Percentiles rank a stretch among this genome's conserved stretches.
Evolutionary conservation across 2,797 vertebrate species (phyloP).

Genomic region (Morelia viridis): DNA sequence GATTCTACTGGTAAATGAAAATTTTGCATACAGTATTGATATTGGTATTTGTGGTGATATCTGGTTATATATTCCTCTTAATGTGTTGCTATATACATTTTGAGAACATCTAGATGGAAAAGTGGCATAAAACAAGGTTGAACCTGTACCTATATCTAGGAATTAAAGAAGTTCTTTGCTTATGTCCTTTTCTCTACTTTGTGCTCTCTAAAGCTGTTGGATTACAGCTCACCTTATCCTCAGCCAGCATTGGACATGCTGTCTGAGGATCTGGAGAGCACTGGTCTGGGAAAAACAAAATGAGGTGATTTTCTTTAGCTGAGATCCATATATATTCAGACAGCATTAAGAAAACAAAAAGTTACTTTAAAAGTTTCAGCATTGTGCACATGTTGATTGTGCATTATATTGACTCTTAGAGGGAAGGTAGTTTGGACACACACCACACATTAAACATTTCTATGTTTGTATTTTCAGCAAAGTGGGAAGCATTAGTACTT

Average conservation of each 20-base stretch:
- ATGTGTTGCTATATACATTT: not conserved
- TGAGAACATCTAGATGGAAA: not conserved
- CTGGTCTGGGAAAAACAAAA: not conserved
- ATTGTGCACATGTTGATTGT: not conserved
- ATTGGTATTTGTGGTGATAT: not conserved
- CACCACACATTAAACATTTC: not conserved
- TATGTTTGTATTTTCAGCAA: not conserved
- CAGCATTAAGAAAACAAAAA: not conserved
- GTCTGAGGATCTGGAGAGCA: not conserved
- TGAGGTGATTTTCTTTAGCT: not conserved
- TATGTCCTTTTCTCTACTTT: not conserved
- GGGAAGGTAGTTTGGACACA: not conserved
- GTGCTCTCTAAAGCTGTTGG: not conserved
- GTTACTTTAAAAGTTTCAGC: not conserved
- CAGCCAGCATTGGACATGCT: not conserved
- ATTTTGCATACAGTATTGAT: not conserved
- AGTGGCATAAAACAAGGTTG: not conserved
- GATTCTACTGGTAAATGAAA: not conserved
- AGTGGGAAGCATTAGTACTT: not conserved
- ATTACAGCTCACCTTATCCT: not conserved
- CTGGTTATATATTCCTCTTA: not conserved
- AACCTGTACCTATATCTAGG: not conserved
- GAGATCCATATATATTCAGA: not conserved
- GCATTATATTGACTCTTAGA: not conserved
- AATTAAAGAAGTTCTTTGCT: not conserved